A percentile compares a stretch with the other conserved stretches of the same genome.
Evolutionary conservation across 2,113 vertebrate genomes (phyloP).

Genomic region (Ramphastos sulfuratus): DNA sequence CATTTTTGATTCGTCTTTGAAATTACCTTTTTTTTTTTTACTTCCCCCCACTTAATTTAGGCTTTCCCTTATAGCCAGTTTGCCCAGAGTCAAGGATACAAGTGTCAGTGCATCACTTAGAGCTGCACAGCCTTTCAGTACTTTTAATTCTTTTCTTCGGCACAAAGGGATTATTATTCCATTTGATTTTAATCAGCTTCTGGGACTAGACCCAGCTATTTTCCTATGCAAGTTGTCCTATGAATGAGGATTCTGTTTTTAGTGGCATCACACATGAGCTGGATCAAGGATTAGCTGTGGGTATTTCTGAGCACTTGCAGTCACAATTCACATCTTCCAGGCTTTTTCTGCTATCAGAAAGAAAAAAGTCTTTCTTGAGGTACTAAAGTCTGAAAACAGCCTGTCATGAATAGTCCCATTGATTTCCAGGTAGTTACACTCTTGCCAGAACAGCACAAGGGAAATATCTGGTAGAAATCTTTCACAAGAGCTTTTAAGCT

Average conservation of each 20-base stretch:
- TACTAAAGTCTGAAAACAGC: background rate
- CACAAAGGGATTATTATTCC: slow-evolving; percentile 1
- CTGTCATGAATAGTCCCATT: background rate
- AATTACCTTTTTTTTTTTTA: background rate
- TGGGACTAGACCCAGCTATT: background rate
- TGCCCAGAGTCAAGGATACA: background rate
- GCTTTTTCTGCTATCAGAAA: background rate
- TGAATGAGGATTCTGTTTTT: background rate
- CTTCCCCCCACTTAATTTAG: background rate
- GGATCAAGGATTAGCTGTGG: background rate
- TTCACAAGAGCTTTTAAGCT: background rate
- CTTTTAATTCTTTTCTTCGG: background rate
- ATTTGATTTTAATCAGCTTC: background rate
- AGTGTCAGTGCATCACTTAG: background rate
- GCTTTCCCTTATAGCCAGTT: background rate
- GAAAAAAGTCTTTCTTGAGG: background rate
- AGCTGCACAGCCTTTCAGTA: background rate
- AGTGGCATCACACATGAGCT: background rate
- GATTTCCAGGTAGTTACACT: background rate
- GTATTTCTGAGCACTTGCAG: background rate
- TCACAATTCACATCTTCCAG: background rate
- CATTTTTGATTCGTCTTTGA: background rate
- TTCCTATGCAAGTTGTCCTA: background rate
- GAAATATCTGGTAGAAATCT: background rate
- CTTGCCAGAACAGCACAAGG: background rate